Percentiles rank a stretch among this genome's conserved stretches.
phyloP scores from a whole-genome alignment of 2,113 vertebrate genomes.

The Trogon surrucura region DNA sequence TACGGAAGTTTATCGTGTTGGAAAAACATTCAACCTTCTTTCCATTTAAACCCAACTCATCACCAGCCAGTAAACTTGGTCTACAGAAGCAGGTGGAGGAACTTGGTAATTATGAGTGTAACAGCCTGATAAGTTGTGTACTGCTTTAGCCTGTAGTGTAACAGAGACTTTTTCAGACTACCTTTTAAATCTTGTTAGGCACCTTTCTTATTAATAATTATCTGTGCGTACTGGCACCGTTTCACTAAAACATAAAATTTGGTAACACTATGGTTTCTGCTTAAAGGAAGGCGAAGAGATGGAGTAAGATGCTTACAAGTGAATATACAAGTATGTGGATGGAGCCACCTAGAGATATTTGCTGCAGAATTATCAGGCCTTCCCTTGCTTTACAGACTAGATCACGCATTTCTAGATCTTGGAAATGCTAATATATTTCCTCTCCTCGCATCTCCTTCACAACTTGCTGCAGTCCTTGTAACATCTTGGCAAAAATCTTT shows the following conservation, averaged over 20 bases:
- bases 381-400: background rate
- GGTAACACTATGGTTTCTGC: background rate
- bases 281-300: background rate
- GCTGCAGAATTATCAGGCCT: background rate
- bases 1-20: background rate
- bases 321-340: background rate
- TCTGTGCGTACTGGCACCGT: background rate
- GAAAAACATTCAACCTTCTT: background rate
- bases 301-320: background rate
- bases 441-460: background rate
- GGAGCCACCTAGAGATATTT: constrained; percentile 60
- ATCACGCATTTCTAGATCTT: background rate
- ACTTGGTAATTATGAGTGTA: background rate
- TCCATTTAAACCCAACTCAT: background rate
- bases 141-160: background rate
- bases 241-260: background rate
- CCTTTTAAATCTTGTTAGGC: background rate
- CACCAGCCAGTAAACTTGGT: background rate
- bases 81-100: background rate
- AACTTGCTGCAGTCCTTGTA: background rate
- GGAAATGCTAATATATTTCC: background rate
- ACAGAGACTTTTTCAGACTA: background rate
- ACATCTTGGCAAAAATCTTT: background rate
- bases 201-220: background rate
- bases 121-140: background rate